Base-by-base conservation (phyloP, 2,113 vertebrate species). In the Strix aluco region DNA sequence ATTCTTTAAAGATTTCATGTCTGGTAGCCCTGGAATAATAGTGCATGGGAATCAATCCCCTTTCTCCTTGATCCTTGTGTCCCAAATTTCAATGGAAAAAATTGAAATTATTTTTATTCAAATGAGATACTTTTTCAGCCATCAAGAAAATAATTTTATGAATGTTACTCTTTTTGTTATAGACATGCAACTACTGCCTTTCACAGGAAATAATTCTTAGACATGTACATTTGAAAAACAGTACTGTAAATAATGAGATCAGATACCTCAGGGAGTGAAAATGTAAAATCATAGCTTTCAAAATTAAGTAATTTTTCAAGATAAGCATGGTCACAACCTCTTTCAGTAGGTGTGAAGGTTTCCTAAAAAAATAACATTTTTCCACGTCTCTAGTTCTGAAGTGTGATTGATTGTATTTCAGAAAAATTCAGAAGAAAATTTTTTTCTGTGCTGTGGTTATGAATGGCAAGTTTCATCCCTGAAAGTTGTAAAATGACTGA, bases 311-410 rank as follows among this genome's bases (percentile, higher is more conserved):
- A 26, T 72, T 81, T 92, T 79, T 61, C 85, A 85, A 79, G 36
- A 19, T 65, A 49, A 87, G 38, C 11, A 26, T 58, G 22, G 18
- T 77, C 58, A 66, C 32, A 72, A 38, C 3, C 1, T 87, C 46
- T 89, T 92, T 86, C n/a, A 93, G 67, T 90, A 96, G 61, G 36
- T 61, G 46, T 61, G 57, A 94, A 7, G 6, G 17, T 74, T 92
- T 47, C 36, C 63, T 81, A 96, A 94, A 90, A 72, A 65, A 94
- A 78, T 65, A 89, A 29, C 13, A 71, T 88, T 96, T 96, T 96
- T 87, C 85, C 57, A 82, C 29, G 5, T 15, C 40, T 34, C 13
- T 69, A 62, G n/a, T 80, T 96, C 91, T 94, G 52, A 96, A 95
- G 57, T 47, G 58, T 90, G 74, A 91, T 32, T 71, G 65, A 88